Base-by-base conservation (phyloP, 2,888 invertebrate species). In the Hyposoter didymator region DNA sequence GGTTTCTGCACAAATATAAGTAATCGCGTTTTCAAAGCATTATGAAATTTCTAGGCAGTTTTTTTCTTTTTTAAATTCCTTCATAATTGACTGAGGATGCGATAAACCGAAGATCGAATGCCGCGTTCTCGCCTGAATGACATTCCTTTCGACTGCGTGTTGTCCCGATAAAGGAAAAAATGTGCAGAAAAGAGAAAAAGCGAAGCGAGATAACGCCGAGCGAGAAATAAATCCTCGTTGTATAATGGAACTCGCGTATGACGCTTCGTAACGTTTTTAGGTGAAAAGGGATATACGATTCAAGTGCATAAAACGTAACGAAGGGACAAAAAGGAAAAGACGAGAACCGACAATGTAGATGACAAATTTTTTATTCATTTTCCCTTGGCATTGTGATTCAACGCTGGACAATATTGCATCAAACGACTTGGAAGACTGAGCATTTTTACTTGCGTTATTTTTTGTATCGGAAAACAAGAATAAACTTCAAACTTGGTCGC, bases 41-140 rank as follows among this genome's bases (percentile, higher is more conserved):
- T n/a, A 49, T 35, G 19, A 32, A 55, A 39, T 52, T 32, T 55
- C 52, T 0, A 55, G 5, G 59, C 28, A 4, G 14, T 28, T 59
- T 59, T 14, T 35, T 10, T 19, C 22, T 10, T 73, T 55, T 17
- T n/a, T 14, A 28, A 12, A 72, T 72, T 78, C 55, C 76, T 72
- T 78, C 39, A 28, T 32, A 66, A 72, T 72, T 32, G 14, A 66
- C 45, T n/a, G 67, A 8, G 35, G 4, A 28, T 43, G 45, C 59
- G 22, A 43, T 32, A 39, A 45, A 55, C 74, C 43, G 22, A 0
- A 12, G 28, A 52, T 78, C 12, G 19, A 67, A 67, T 14, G 12
- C 14, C 8, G 45, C 8, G 45, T 49, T 43, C 49, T 66, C 52
- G n/a, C 52, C 7, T 45, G 39, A 55, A 72, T 28, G 35, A 28